Evolutionary conservation across 2,797 vertebrate genomes (phyloP).

Genomic region (Megalops cyprinoides): DNA sequence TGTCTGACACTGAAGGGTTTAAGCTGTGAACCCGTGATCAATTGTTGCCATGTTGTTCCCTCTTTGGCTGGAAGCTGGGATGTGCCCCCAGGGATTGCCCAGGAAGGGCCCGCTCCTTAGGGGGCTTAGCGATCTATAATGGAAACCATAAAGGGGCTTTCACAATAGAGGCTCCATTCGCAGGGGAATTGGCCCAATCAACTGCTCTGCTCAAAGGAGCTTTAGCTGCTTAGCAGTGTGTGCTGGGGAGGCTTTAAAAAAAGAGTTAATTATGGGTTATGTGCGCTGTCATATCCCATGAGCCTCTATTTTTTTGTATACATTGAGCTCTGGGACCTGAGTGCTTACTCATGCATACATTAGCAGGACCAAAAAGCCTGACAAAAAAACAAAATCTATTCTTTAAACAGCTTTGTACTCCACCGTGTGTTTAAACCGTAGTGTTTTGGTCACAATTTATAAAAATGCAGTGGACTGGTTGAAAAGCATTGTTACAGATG

Average conservation of each 20-base stretch:
- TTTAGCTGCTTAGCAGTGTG: conserved; percentile 47
- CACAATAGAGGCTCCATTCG: conserved; percentile 47
- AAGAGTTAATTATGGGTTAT: conserved; percentile 70
- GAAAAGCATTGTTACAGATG: background rate
- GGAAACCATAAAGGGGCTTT: conserved; percentile 41
- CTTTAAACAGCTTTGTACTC: background rate
- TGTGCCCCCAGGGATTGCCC: conserved; percentile 33
- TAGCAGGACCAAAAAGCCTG: background rate
- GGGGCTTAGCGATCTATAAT: conserved; percentile 46
- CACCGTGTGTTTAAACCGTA: background rate
- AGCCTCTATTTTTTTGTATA: conserved; percentile 51
- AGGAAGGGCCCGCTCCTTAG: conserved; percentile 36
- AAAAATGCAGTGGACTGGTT: background rate
- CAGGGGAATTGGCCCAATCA: conserved; percentile 57
- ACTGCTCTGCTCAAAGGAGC: conserved; percentile 61
- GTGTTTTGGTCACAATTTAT: background rate
- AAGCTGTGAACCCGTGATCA: conserved; percentile 4
- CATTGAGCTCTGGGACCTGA: conserved; percentile 35
- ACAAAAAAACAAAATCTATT: background rate
- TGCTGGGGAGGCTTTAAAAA: conserved; percentile 46
- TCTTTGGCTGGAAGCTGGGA: background rate
- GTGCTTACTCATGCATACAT: conserved; percentile 29
- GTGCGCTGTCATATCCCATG: conserved; percentile 65
- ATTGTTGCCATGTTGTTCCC: conserved; percentile 1
- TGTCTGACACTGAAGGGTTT: conserved; percentile 29